Base-by-base conservation (phyloP, 2,113 vertebrate species). In the Scopus umbretta region DNA sequence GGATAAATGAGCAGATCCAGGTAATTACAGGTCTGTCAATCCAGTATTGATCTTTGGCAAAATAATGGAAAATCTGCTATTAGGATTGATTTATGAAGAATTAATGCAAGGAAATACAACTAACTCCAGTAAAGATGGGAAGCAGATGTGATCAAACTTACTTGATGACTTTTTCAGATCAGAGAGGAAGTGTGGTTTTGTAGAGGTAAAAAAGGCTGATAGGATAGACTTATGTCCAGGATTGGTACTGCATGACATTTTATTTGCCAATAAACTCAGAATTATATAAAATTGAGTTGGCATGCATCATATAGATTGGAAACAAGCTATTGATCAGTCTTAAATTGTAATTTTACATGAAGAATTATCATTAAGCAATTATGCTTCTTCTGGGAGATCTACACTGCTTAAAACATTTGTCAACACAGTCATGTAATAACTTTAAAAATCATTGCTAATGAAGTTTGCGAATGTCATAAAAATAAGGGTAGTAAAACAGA, bases 321-420 rank as follows among this genome's bases (percentile, higher is more conserved):
- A 95, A 93, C 63, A 80, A 95, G 30, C 9, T 92, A 92, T 94
- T 73, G 75, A 73, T 90, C 70, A 88, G 16, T 38, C 70, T 80
- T 90, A 80, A 88, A 94, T 70, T 94, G 52, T 79, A 89, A 89
- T 89, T 52, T 55, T 91, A 55, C 14, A 67, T 55, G 55, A 94
- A 81, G 63, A 94, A 92, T 74, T 81, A 75, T 85, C 83, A 81
- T 95, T 96, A 92, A 89, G 36, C 36, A 92, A 70, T 90, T 90
- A 76, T 79, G 30, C 67, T 96, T 67, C 61, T 94, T 78, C 55
- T 91, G 56, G 73, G 63, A 88, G 25, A 92, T 34, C 65, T 86
- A 63, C 23, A 47, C 29, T 84, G 40, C 38, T 81, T 91, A 79
- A 91, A 94, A 93, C 55, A 67, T 22, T 94, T 70, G 63, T 86